Conservation (phyloP, 2,797 vertebrate species). For the Erpetoichthys calabaricus region DNA sequence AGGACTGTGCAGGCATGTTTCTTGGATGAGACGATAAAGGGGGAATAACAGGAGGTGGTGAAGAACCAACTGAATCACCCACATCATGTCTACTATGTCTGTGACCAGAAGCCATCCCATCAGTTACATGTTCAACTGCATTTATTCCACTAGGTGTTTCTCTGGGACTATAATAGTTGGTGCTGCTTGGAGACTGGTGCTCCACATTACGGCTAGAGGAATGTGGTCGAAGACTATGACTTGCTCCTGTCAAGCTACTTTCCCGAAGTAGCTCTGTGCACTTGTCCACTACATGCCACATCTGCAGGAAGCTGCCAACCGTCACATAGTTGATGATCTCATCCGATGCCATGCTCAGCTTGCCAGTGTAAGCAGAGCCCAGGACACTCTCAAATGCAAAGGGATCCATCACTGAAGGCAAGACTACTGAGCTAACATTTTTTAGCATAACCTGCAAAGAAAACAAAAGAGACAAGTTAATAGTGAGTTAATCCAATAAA, state of each 20-base stretch:
- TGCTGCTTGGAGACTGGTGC: conserved; percentile 81
- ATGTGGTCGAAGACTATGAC: not conserved
- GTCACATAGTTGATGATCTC: conserved; percentile 79
- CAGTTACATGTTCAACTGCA: not conserved
- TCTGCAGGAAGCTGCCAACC: conserved; percentile 86
- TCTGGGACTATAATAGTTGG: conserved; percentile 69
- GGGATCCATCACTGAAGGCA: conserved; percentile 81
- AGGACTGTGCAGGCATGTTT: no score
- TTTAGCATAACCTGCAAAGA: conserved; percentile 64
- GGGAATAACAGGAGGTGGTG: no score
- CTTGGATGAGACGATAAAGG: no score
- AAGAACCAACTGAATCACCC: no score
- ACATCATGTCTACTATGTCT: no score
- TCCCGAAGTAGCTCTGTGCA: conserved; percentile 78
- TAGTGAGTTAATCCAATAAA: no score
- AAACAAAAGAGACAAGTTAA: not conserved
- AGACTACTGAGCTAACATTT: conserved; percentile 69
- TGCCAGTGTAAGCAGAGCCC: conserved; percentile 76
- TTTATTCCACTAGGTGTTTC: conserved; percentile 25
- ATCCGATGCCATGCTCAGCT: conserved; percentile 69
- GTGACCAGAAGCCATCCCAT: no score
- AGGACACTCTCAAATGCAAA: conserved; percentile 78
- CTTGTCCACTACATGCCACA: conserved; percentile 96
- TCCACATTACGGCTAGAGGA: conserved; percentile 28
- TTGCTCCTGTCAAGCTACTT: conserved; percentile 22